Evolutionary conservation across 2,888 invertebrate genomes (phyloP), one percentile per base, ranked within the genome.

Genomic region (Spicauda simplicius): DNA sequence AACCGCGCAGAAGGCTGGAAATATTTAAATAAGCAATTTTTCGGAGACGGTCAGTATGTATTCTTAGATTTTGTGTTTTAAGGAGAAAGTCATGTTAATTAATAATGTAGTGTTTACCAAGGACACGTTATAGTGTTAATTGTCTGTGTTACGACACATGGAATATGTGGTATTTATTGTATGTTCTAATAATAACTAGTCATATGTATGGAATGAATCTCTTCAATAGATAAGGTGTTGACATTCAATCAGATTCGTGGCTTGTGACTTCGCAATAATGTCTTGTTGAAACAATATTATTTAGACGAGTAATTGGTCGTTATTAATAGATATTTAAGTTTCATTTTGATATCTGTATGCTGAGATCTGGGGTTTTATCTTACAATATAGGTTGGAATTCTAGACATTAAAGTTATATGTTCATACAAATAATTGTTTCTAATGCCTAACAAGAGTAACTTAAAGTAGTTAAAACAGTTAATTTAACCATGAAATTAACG

Each of bases 1-100:
- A 90, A 91, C 37, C 91, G 93, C 53, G 92, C 87, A 2, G 93
- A 93, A 75, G 93, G 93, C 73, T 93, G 93, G 93, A 93, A 93
- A 75, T 93, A 88, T 80, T 83, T 93, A 70, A 93, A 93, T 75
- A 93, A 93, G 80, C 93, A 93, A 75, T 93, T 86, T 82, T 93
- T 93, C 73, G 93, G 93, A 61, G 93, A 93, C 77, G 93, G 93
- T 93, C 76, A 76, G 91, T 91, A 77, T 66, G 72, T 73, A 72
- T 74, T 72, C 70, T 71, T 41, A 67, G 54, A 45, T 71, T 73
- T 70, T 60, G 64, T 72, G 58, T 59, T 70, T 69, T 69, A 56
- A 55, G 64, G 70, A 68, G 72, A 73, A 72, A 75, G 71, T 25
- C 30, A 59, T 10, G 41, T 14, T 30, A 45, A 45, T 6, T 30